Evolutionary conservation across 2,888 invertebrate species (phyloP).

Genomic region (Ypsolopha scabrella): DNA sequence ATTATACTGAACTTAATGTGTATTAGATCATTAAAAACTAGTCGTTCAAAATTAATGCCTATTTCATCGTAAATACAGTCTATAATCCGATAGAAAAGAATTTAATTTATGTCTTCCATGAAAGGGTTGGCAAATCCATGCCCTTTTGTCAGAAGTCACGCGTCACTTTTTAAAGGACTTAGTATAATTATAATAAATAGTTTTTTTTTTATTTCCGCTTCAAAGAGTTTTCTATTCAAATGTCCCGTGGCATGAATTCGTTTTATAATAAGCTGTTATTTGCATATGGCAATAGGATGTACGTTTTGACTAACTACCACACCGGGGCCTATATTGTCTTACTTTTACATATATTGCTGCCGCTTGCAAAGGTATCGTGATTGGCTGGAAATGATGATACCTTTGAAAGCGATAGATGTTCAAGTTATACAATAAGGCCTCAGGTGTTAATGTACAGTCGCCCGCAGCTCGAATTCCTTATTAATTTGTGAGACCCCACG

Average conservation of each 20-base stretch:
- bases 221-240: conserved; percentile 30
- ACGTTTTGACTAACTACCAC: too few relatives aligned
- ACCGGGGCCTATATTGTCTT: too few relatives aligned
- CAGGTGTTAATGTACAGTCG: too few relatives aligned
- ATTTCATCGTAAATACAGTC: conserved; percentile 17
- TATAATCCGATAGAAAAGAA: conserved; percentile 10
- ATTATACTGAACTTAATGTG: background rate
- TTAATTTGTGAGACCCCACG: too few relatives aligned
- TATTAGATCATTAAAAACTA: background rate
- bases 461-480: too few relatives aligned
- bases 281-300: background rate
- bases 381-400: too few relatives aligned
- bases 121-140: conserved; percentile 69
- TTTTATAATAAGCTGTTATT: conserved; percentile 1
- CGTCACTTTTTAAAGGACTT: conserved; percentile 31
- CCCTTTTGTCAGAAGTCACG: conserved; percentile 65
- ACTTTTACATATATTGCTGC: too few relatives aligned
- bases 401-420: too few relatives aligned
- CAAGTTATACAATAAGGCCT: too few relatives aligned
- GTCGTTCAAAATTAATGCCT: conserved; percentile 14
- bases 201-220: conserved; percentile 56
- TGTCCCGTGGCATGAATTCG: conserved; percentile 15
- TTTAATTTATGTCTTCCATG: conserved; percentile 17
- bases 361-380: too few relatives aligned
- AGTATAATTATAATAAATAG: conserved; percentile 49